A percentile compares a stretch with the other conserved stretches of the same genome.
Evolutionary conservation across 1,140 invertebrate species (phyloP).

Genomic region (Acromyrmex heyeri): DNA sequence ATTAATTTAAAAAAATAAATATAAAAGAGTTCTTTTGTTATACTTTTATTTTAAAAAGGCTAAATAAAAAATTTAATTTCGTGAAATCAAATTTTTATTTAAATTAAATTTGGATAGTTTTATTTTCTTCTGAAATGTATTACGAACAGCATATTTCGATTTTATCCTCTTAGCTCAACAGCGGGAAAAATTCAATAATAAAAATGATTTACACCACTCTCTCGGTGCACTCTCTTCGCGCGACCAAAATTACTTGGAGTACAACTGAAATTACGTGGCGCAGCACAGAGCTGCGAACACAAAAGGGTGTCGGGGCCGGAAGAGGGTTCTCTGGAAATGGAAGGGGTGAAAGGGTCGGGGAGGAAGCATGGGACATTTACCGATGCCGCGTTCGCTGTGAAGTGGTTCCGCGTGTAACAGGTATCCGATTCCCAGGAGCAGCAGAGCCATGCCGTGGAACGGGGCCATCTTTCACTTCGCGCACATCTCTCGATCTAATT

Average conservation of each 20-base stretch:
- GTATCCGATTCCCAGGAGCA: conserved; percentile 81
- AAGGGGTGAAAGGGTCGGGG: too few relatives aligned
- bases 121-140: neutral
- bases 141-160: neutral
- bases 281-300: neutral
- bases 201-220: conserved; percentile 45
- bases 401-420: conserved; percentile 78
- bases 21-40: neutral
- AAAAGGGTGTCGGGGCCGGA: neutral
- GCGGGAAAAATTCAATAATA: conserved; percentile 36
- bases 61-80: neutral
- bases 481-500: conserved; percentile 77
- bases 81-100: conserved; percentile 4
- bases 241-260: conserved; percentile 38
- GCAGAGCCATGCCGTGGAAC: conserved; percentile 79
- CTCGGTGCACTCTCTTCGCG: neutral
- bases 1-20: neutral
- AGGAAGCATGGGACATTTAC: conserved; percentile 56
- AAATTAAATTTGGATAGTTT: neutral
- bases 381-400: conserved; percentile 62
- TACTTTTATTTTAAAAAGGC: neutral
- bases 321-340: neutral
- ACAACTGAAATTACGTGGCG: conserved; percentile 29
- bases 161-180: neutral
- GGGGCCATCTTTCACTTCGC: conserved; percentile 80